Percentiles rank a stretch among this genome's conserved stretches.
Evolutionary conservation across 2,888 invertebrate species (phyloP).

Genomic region (Petrophora chlorosata): DNA sequence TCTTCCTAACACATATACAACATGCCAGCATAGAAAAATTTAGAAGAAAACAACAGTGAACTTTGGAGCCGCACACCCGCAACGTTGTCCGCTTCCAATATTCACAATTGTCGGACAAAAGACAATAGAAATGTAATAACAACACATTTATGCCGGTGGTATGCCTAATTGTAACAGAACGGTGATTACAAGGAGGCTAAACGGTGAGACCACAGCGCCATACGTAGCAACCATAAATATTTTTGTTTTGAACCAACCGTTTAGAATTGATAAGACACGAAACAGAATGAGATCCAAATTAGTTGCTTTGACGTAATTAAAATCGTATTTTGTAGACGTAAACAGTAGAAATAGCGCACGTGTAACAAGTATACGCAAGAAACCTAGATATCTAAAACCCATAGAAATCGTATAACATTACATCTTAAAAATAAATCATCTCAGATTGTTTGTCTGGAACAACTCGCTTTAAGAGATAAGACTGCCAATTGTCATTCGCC

Average conservation of each 20-base stretch:
- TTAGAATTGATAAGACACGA: constrained; percentile 2
- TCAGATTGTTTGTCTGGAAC: too few relatives aligned
- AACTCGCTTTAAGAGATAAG: too few relatives aligned
- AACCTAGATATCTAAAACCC: too few relatives aligned
- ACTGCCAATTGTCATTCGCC: too few relatives aligned
- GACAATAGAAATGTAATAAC: constrained; percentile 51
- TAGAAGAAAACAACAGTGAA: constrained; percentile 34
- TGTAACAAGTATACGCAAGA: too few relatives aligned
- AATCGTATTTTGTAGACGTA: background rate
- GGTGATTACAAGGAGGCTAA: constrained; percentile 63
- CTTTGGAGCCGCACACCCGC: constrained; percentile 16
- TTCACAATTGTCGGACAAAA: constrained; percentile 46
- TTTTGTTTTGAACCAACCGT: constrained; percentile 18
- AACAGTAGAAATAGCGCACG: too few relatives aligned
- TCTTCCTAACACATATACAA: constrained; percentile 71
- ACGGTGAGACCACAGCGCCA: constrained; percentile 53
- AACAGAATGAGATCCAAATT: constrained; percentile 8
- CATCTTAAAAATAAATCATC: too few relatives aligned
- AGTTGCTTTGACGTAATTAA: background rate
- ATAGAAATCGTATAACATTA: too few relatives aligned
- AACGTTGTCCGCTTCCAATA: constrained; percentile 32
- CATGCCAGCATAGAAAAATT: constrained; percentile 57
- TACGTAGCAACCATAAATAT: constrained; percentile 28
- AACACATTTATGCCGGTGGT: constrained; percentile 61
- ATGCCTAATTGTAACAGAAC: constrained; percentile 58